Conservation (phyloP, 2,113 vertebrate species). For the Turdus rufiventris region DNA sequence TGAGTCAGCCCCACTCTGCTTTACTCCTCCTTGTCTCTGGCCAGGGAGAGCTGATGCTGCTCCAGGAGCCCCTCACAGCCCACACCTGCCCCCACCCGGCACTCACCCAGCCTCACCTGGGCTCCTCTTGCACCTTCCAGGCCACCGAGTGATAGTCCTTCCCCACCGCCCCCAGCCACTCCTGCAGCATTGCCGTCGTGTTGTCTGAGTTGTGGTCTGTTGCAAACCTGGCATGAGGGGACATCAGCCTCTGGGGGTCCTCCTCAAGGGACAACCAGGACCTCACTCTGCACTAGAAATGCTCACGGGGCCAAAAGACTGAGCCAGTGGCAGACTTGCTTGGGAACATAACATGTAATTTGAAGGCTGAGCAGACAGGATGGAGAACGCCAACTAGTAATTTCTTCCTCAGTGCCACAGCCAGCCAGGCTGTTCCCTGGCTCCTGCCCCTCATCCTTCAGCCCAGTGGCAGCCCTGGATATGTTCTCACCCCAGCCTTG, state of each 20-base stretch:
- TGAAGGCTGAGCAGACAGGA: neutral
- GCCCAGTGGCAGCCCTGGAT: neutral
- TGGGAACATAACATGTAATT: neutral
- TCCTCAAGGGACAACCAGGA: neutral
- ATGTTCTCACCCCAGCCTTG: neutral
- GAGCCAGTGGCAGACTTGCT: neutral
- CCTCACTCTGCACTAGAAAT: neutral
- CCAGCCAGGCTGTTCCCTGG: fast-evolving
- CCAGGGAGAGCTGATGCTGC: neutral
- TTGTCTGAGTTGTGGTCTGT: slow-evolving; percentile 92
- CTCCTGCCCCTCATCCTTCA: neutral
- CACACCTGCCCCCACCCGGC: neutral
- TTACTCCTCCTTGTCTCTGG: neutral
- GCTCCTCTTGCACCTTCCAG: slow-evolving; percentile 83
- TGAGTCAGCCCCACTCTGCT: neutral
- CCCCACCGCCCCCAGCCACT: slow-evolving; percentile 86
- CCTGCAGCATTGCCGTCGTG: slow-evolving; percentile 83
- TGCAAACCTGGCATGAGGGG: slow-evolving; percentile 76
- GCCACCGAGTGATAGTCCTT: slow-evolving; percentile 80
- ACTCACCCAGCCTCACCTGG: slow-evolving; percentile 72
- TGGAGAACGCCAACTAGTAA: fast-evolving
- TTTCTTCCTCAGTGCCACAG: fast-evolving
- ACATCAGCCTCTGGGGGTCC: neutral
- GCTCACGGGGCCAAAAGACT: neutral
- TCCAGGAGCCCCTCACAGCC: neutral